Evolutionary conservation across 2,888 invertebrate species (phyloP).

Genomic region (Barypeithes pellucidus): DNA sequence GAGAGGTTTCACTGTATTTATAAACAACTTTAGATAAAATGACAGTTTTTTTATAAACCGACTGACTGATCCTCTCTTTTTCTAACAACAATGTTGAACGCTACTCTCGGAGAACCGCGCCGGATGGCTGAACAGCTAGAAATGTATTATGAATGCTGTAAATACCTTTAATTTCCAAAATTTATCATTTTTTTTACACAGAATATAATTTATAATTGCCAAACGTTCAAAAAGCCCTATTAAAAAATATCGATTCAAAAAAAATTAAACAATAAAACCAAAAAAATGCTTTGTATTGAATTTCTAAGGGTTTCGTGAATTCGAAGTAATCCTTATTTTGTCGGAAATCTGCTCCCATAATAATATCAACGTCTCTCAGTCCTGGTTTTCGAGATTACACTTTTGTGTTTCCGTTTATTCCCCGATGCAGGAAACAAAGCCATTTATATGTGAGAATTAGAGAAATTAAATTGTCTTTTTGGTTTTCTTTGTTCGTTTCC

Average conservation of each 20-base stretch:
- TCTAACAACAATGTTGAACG: too few relatives aligned
- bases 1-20: too few relatives aligned
- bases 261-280: background rate
- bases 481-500: background rate
- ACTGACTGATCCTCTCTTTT: too few relatives aligned
- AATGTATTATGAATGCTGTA: too few relatives aligned
- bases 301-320: conserved; percentile 16
- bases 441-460: conserved; percentile 37
- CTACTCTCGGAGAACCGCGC: too few relatives aligned
- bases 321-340: conserved; percentile 42
- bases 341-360: conserved; percentile 36
- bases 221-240: background rate
- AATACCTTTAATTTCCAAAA: too few relatives aligned
- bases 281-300: conserved; percentile 28
- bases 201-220: too few relatives aligned
- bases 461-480: conserved; percentile 30
- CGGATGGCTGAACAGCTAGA: too few relatives aligned
- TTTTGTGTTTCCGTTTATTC: conserved; percentile 42
- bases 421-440: conserved; percentile 19
- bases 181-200: too few relatives aligned
- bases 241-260: background rate
- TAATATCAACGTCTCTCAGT: conserved; percentile 50
- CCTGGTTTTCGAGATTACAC: conserved; percentile 32
- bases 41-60: too few relatives aligned
- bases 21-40: too few relatives aligned